Evolutionary conservation across 1,140 invertebrate genomes (phyloP), one percentile per base, ranked within the genome.

Genomic region (Gryon sp.): DNA sequence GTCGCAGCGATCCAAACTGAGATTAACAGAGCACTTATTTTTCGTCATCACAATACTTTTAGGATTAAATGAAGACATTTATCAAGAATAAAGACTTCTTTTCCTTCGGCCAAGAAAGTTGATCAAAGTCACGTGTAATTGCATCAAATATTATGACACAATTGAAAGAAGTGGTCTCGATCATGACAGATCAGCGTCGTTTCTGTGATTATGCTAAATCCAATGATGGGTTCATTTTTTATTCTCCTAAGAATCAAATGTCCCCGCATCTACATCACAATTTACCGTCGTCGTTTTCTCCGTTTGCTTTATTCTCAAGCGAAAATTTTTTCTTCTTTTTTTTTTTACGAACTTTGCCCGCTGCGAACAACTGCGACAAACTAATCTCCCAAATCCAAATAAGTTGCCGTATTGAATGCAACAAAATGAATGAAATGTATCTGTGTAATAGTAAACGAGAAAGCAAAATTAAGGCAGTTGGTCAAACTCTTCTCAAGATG

Each of bases 331-430:
- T 63, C 7, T 19, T 9, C 4, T 0, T 26, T 12, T 48, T 57
- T 62, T 62, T 57, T 46, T 45, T 9, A 12, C 20, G 16, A 12
- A 30, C 46, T 75, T 55, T 62, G 30, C 53, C 46, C 62, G 72
- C 70, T 66, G 55, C 34, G 69, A 73, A 63, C 50, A 63, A 65
- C 69, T 57, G 59, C 53, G 72, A 75, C 63, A 28, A 62, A 8
- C 72, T 75, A 75, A 75, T 75, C 72, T 48, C 12, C 62, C 6
- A 22, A 41, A 59, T 60, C 11, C 55, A 20, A 36, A 55, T 38
- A 63, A 68, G 45, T 53, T 36, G n/a, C 14, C 28, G 60, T 4
- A 30, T 36, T 28, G n/a, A 32, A 40, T 16, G 6, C 9, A 34
- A 34, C 32, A 12, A 12, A n/a, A 6, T 14, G 6, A 36, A 50